A percentile compares a stretch with the other conserved stretches of the same genome.
These are phyloP conservation scores for Dolichallabes microphthalmus DNA, from an alignment of 2,113 vertebrate genomes.

Conservation along the genomic window DNA sequence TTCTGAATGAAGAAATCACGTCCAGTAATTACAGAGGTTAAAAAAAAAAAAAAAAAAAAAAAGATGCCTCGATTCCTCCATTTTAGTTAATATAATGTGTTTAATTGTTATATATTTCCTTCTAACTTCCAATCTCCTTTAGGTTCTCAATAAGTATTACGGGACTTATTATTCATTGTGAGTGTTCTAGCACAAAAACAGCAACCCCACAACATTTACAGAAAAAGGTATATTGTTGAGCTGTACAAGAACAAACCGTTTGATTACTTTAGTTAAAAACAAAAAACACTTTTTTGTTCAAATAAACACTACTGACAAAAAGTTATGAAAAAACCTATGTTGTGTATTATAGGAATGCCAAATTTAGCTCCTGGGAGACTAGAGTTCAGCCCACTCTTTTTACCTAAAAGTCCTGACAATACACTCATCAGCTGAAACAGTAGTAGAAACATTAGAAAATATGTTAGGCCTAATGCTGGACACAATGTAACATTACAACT, in stretches of 20 bases:
- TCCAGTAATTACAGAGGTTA: not conserved
- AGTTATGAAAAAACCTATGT: not conserved
- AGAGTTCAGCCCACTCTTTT: not conserved
- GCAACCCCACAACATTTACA: not conserved
- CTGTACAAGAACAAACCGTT: not conserved
- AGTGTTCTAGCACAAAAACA: not conserved
- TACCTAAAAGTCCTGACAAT: not conserved
- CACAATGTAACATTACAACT: not conserved
- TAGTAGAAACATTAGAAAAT: not conserved
- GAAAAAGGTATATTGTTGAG: not conserved
- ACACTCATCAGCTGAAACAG: not conserved
- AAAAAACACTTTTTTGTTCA: not conserved
- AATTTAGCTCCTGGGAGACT: not conserved
- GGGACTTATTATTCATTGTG: not conserved
- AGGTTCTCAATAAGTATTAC: not conserved
- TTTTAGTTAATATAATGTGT: not conserved
- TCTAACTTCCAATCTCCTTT: not conserved
- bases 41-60: not conserved
- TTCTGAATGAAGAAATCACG: not conserved
- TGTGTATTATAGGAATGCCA: not conserved
- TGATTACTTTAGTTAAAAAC: not conserved
- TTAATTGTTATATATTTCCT: not conserved
- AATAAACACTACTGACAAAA: no score
- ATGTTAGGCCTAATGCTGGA: not conserved
- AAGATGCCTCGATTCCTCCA: not conserved